Percentiles rank a stretch among this genome's conserved stretches.
phyloP scores from a whole-genome alignment of 2,113 vertebrate species.

The Platichthys flesus region DNA sequence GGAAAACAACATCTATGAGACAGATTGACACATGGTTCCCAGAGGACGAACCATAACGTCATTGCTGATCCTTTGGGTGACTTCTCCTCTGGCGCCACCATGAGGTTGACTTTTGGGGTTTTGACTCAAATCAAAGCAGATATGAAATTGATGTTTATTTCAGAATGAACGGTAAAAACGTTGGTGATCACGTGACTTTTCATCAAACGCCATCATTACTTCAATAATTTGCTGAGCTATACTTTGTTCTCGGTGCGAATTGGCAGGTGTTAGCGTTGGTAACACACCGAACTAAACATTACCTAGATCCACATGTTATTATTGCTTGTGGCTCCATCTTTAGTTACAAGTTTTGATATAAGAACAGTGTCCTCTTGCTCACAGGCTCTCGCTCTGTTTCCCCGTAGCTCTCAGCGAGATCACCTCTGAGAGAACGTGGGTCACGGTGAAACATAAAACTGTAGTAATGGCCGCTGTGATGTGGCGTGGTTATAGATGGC shows the following conservation, averaged over 20 bases:
- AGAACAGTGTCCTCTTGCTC: not conserved
- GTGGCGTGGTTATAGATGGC: constrained; percentile 25
- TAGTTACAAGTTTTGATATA: not conserved
- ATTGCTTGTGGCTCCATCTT: not conserved
- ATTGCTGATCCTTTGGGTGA: not conserved
- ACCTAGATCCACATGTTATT: not conserved
- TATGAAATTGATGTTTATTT: too few species aligned
- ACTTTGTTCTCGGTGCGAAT: not conserved
- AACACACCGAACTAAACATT: not conserved
- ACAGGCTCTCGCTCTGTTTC: constrained; percentile 8
- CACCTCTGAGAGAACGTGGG: constrained; percentile 11
- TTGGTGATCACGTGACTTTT: too few species aligned
- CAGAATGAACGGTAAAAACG: too few species aligned
- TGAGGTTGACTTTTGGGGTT: not conserved
- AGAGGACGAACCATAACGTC: not conserved
- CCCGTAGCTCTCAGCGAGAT: constrained; percentile 27
- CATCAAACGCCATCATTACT: not conserved
- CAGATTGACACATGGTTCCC: not conserved
- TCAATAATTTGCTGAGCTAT: not conserved
- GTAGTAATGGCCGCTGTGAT: constrained; percentile 46
- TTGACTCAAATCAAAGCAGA: too few species aligned
- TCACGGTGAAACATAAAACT: constrained; percentile 41
- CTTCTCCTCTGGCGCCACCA: not conserved
- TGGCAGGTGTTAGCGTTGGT: not conserved
- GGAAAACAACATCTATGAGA: not conserved